These are phyloP conservation scores for Stenopsyche tienmushanensis DNA, from an alignment of 1,140 invertebrate species.

Conservation along the genomic window DNA sequence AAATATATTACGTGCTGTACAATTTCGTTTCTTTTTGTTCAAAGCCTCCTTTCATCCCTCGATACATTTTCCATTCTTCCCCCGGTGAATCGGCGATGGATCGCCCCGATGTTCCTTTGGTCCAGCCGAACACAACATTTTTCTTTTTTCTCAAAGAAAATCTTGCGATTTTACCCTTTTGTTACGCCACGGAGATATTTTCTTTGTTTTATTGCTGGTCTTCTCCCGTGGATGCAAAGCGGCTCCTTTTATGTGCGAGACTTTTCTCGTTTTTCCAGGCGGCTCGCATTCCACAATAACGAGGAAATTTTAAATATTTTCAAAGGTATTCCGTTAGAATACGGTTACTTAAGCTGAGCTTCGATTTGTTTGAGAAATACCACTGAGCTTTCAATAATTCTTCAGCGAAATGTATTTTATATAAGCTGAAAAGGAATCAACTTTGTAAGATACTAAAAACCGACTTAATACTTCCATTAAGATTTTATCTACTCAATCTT, in stretches of 20 bases:
- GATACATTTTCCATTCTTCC: slow-evolving; percentile 14
- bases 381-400: too few species aligned
- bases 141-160: slow-evolving; percentile 16
- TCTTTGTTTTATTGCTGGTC: slow-evolving; percentile 19
- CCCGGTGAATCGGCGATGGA: background rate
- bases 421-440: too few species aligned
- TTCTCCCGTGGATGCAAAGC: slow-evolving; percentile 18
- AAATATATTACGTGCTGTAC: background rate
- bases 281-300: too few species aligned
- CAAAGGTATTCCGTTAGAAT: too few species aligned
- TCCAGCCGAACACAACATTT: background rate
- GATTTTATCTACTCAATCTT: too few species aligned
- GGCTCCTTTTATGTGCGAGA: slow-evolving; percentile 3
- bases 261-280: too few species aligned
- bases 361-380: too few species aligned
- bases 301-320: slow-evolving; percentile 23
- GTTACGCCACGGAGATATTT: slow-evolving; percentile 13
- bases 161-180: slow-evolving; percentile 25
- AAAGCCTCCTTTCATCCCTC: slow-evolving; percentile 11
- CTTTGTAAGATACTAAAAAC: too few species aligned
- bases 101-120: slow-evolving; percentile 20
- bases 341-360: too few species aligned
- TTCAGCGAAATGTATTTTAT: too few species aligned
- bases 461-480: too few species aligned
- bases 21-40: background rate